phyloP scores from a whole-genome alignment of 2,797 vertebrate species.

The Remorina albescens region DNA sequence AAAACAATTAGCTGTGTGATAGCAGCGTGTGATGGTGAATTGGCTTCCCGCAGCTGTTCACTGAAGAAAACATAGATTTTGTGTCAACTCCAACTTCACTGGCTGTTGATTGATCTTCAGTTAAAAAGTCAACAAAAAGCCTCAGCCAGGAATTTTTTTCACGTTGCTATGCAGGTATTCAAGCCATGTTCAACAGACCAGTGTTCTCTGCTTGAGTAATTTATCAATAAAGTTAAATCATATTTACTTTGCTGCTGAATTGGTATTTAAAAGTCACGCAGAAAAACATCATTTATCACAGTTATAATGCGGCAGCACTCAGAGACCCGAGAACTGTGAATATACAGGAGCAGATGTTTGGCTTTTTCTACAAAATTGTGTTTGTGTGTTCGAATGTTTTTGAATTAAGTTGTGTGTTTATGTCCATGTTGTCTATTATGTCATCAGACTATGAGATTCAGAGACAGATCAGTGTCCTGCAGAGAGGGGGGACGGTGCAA shows the following conservation, averaged over 20 bases:
- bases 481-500: slow-evolving; percentile 88
- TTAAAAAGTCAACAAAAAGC: slow-evolving; percentile 30
- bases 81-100: slow-evolving; percentile 29
- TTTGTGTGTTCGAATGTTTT: slow-evolving; percentile 15
- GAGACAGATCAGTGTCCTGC: slow-evolving; percentile 91
- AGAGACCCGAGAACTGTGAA: slow-evolving; percentile 32
- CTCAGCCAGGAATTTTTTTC: slow-evolving; percentile 6
- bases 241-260: slow-evolving; percentile 40
- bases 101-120: slow-evolving; percentile 38
- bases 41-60: slow-evolving; percentile 53
- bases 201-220: slow-evolving; percentile 48
- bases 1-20: slow-evolving; percentile 42
- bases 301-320: slow-evolving; percentile 50
- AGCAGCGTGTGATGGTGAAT: slow-evolving; percentile 27
- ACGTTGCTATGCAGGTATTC: slow-evolving; percentile 25
- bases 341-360: slow-evolving; percentile 64
- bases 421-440: slow-evolving; percentile 24
- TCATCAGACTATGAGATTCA: slow-evolving; percentile 95
- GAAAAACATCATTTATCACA: slow-evolving; percentile 61
- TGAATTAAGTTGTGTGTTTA: slow-evolving; percentile 33
- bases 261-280: slow-evolving; percentile 62
- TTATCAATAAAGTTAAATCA: slow-evolving; percentile 50
- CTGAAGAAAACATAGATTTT: slow-evolving; percentile 40
- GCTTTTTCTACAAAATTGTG: slow-evolving; percentile 46
- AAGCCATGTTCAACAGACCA: slow-evolving; percentile 6